Evolutionary conservation across 1,140 invertebrate genomes (phyloP).

Genomic region (Dreissena polymorpha): DNA sequence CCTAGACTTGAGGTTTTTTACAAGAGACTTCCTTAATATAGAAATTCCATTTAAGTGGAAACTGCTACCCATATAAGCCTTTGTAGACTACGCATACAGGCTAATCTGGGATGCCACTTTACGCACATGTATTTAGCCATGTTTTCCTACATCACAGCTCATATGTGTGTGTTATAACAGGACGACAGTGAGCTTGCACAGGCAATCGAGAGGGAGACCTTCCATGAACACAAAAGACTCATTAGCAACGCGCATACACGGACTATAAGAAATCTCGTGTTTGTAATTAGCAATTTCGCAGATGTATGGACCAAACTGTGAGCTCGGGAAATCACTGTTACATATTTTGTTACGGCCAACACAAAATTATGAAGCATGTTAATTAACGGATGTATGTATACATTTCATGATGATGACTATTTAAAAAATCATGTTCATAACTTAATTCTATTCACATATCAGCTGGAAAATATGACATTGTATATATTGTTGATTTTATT

Average conservation of each 20-base stretch:
- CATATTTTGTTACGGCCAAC: slow-evolving; percentile 32
- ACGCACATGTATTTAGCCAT: neutral
- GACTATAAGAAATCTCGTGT: slow-evolving; percentile 41
- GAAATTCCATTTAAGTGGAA: neutral
- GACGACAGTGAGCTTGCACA: slow-evolving; percentile 4
- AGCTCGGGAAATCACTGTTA: slow-evolving; percentile 48
- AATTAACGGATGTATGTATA: too few relatives aligned
- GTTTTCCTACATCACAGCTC: neutral
- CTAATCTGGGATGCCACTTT: neutral
- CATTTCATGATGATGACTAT: too few relatives aligned
- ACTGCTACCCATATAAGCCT: neutral
- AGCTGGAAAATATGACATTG: too few relatives aligned
- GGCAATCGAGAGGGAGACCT: slow-evolving; percentile 34
- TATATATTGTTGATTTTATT: too few relatives aligned
- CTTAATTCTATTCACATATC: too few relatives aligned
- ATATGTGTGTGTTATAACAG: neutral
- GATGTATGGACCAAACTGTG: slow-evolving; percentile 29
- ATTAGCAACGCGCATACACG: slow-evolving; percentile 26
- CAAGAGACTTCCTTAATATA: neutral
- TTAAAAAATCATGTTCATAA: too few relatives aligned
- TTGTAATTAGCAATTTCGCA: slow-evolving; percentile 30
- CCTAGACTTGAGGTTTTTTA: neutral
- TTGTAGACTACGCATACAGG: neutral
- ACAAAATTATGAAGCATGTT: too few relatives aligned
- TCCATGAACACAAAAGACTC: too few relatives aligned